A percentile compares a stretch with the other conserved stretches of the same genome.
These are phyloP conservation scores for Pachydiplax longipennis DNA, from an alignment of 2,888 invertebrate genomes.

Conservation along the genomic window DNA sequence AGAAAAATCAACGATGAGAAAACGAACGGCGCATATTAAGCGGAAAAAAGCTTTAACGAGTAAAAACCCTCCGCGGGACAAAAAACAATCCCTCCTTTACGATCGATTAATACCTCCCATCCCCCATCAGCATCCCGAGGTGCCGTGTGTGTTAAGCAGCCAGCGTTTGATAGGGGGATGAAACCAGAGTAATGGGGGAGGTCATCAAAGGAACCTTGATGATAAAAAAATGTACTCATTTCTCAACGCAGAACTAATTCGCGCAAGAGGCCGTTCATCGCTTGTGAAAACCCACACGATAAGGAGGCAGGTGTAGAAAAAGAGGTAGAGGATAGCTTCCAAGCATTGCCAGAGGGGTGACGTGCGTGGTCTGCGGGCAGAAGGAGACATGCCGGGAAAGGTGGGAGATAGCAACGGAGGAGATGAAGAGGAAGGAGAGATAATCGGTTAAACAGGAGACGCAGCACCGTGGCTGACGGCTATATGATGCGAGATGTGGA, in stretches of 20 bases:
- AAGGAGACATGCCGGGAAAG: not conserved
- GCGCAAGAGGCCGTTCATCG: constrained; percentile 24
- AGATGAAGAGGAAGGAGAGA: not conserved
- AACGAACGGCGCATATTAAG: not conserved
- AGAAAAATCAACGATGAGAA: not conserved
- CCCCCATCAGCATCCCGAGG: not conserved
- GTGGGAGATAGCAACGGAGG: not conserved
- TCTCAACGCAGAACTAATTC: constrained; percentile 39
- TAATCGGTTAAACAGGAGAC: constrained; percentile 25
- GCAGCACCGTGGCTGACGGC: constrained; percentile 6
- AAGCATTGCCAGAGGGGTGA: not conserved
- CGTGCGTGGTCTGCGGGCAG: constrained; percentile 6
- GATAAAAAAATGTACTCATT: constrained; percentile 33
- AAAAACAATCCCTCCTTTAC: constrained; percentile 21
- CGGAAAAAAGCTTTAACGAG: not conserved
- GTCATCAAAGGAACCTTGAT: constrained; percentile 13
- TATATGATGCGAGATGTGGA: constrained; percentile 8
- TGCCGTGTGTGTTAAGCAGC: not conserved
- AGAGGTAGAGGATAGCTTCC: not conserved
- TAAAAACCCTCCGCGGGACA: not conserved
- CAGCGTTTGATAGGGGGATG: constrained; percentile 17
- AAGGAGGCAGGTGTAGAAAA: not conserved
- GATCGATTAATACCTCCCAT: constrained; percentile 37
- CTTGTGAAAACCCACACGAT: constrained; percentile 35
- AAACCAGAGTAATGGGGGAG: constrained; percentile 35